A percentile compares a stretch with the other conserved stretches of the same genome.
Conservation (phyloP, 2,888 invertebrate genomes). For the Dorcus hopei region DNA sequence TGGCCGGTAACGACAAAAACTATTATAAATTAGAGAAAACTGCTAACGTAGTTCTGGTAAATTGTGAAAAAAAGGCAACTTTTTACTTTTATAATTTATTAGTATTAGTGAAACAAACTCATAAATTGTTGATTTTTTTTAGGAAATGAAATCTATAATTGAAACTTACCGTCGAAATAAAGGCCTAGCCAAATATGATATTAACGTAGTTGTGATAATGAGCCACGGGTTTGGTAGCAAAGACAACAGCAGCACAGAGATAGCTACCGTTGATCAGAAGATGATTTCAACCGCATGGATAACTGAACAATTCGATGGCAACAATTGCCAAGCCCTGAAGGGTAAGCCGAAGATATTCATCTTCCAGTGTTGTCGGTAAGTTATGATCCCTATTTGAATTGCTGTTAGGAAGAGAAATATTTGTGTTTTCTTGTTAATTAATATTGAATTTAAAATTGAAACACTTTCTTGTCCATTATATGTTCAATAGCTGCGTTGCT, state of each 20-base stretch:
- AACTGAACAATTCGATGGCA: slow-evolving; percentile 58
- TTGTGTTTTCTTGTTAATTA: too few species aligned
- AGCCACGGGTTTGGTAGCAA: slow-evolving; percentile 60
- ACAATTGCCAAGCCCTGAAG: slow-evolving; percentile 52
- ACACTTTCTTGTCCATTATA: too few species aligned
- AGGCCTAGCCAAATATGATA: slow-evolving; percentile 53
- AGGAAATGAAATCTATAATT: slow-evolving; percentile 47
- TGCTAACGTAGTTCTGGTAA: too few species aligned
- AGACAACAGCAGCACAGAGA: slow-evolving; percentile 54
- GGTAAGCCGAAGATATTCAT: slow-evolving; percentile 71
- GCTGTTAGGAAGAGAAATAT: neutral
- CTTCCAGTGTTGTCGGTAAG: slow-evolving; percentile 67
- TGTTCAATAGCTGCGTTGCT: too few species aligned
- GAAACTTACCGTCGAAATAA: slow-evolving; percentile 45
- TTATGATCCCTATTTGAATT: neutral
- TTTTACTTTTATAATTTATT: too few species aligned
- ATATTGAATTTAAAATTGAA: too few species aligned
- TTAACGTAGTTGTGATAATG: slow-evolving; percentile 63
- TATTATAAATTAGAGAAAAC: too few species aligned
- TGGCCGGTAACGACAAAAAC: neutral
- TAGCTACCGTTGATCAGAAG: slow-evolving; percentile 59
- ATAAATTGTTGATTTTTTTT: slow-evolving; percentile 14
- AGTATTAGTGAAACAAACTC: too few species aligned
- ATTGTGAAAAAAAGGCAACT: too few species aligned
- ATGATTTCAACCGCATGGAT: slow-evolving; percentile 54